Percentiles rank a stretch among this genome's conserved stretches.
phyloP scores from a whole-genome alignment of 2,888 invertebrate genomes.

The Agonopterix heracliana region DNA sequence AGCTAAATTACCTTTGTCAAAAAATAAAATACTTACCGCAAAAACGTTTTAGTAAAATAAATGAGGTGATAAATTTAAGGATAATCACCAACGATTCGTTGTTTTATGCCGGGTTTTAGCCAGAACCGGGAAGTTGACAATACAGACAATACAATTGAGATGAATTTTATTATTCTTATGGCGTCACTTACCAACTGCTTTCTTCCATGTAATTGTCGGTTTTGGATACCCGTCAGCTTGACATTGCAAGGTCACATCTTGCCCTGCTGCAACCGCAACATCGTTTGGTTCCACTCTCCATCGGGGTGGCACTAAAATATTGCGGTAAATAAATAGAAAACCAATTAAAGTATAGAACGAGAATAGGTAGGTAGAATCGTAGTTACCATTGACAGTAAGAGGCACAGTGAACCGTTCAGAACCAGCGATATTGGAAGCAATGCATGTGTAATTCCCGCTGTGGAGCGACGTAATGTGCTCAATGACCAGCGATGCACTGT shows the following conservation, averaged over 20 bases:
- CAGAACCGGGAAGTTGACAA: constrained; percentile 1
- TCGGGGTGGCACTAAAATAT: constrained; percentile 85
- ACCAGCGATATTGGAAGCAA: constrained; percentile 91
- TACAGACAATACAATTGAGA: neutral
- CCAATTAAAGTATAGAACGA: no score
- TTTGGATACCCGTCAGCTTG: constrained; percentile 95
- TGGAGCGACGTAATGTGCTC: constrained; percentile 90
- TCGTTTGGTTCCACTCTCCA: constrained; percentile 92
- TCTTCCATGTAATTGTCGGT: constrained; percentile 91
- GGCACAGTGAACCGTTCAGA: constrained; percentile 86
- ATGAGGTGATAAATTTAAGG: constrained; percentile 12
- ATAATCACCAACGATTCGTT: constrained; percentile 6
- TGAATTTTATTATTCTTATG: neutral
- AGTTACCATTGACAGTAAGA: constrained; percentile 86
- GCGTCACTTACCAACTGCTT: constrained; percentile 83
- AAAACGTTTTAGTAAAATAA: constrained; percentile 6
- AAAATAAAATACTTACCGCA: neutral
- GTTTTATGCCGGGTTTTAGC: constrained; percentile 6
- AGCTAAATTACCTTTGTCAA: constrained; percentile 1
- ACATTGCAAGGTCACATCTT: constrained; percentile 90
- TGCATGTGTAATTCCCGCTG: constrained; percentile 94
- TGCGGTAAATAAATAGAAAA: neutral
- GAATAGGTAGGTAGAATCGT: no score
- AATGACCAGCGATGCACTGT: constrained; percentile 89
- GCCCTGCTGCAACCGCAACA: constrained; percentile 87